Evolutionary conservation across 2,888 invertebrate genomes (phyloP), one percentile per base, ranked within the genome.

Genomic region (Pristionchus japonicus): DNA sequence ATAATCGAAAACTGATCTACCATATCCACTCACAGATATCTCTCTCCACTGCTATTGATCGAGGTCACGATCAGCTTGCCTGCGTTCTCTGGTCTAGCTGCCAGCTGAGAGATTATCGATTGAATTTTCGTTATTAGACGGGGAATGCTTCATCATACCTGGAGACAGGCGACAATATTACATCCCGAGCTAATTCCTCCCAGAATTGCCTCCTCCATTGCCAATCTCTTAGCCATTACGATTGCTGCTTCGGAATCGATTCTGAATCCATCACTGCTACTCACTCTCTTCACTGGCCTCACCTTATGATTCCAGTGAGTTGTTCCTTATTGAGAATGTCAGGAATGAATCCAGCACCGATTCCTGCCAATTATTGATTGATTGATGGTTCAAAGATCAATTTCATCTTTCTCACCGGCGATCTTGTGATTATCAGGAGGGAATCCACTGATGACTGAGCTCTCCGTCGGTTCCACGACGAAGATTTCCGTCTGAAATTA

Each of bases 171-270:
- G 57, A 83, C 61, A 27, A 92, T 90, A 87, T 92, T 92, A 64
- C 91, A 91, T 37, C 92, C 92, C 40, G 91, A 91, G n/a, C 90
- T 90, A 70, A 92, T 92, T 83, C 91, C 91, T 6, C 88, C 91
- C 80, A 92, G 89, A 52, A 92, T 90, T 9, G 90, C 90, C 77
- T 92, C 92, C 64, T 92, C 91, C 1, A 88, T 88, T 15, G 90
- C 91, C 31, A 92, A 82, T 34, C 92, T 85, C 20, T 89, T 88
- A 0, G 92, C 89, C 92, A 92, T 92, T 15, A 20, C 85, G 9
- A 89, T 85, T 0, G 77, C 77, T 15, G 27, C 74, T 3, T 77
- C 87, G 17, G 57, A 49, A 11, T 74, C 52, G 20, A 77, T 64
- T 40, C 87, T 87, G 57, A 31, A 67, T 49, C 34, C 23, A 6